These are phyloP conservation scores for Balaenoptera acutorostrata DNA, from an alignment of 2,113 vertebrate species.

Conservation along the genomic window DNA sequence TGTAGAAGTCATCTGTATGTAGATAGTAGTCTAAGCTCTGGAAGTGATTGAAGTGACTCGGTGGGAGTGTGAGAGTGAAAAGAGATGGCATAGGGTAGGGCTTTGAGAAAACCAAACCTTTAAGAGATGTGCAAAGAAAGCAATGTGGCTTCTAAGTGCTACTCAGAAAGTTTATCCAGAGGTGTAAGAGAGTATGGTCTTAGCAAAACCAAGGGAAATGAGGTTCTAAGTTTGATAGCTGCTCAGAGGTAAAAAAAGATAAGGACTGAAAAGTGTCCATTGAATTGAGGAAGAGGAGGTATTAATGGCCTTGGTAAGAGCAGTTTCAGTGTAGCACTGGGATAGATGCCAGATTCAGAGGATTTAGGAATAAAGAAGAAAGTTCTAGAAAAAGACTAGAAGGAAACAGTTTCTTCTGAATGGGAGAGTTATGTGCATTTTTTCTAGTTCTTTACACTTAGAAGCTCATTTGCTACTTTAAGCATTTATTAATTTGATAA, in stretches of 20 bases:
- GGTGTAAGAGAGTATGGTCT: neutral
- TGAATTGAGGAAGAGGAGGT: neutral
- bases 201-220: neutral
- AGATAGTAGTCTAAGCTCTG: neutral
- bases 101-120: neutral
- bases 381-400: neutral
- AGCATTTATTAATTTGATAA: neutral
- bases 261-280: neutral
- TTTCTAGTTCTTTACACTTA: neutral
- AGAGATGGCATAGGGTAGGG: neutral
- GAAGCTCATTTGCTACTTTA: neutral
- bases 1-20: neutral
- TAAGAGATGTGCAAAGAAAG: neutral
- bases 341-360: neutral
- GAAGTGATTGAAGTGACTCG: neutral
- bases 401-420: neutral
- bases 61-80: neutral
- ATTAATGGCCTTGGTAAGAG: neutral
- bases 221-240: neutral
- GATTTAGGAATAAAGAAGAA: neutral
- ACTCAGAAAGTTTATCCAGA: neutral
- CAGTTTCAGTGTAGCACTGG: neutral
- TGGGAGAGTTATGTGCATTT: neutral
- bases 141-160: neutral
- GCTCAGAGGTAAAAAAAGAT: neutral